phyloP scores from a whole-genome alignment of 2,888 invertebrate genomes.

The Polymixis flavicincta region DNA sequence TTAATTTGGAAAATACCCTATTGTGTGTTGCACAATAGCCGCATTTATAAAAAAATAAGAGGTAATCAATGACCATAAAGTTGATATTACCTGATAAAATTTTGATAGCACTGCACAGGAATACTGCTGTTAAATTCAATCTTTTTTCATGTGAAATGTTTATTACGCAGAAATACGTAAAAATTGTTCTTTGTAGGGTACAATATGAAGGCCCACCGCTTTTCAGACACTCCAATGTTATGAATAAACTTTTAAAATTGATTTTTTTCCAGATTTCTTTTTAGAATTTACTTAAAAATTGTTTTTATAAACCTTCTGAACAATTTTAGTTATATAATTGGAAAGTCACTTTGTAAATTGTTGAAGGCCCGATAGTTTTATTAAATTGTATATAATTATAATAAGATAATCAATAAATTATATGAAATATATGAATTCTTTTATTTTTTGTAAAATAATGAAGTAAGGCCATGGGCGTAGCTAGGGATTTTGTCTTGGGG shows the following conservation, averaged over 20 bases:
- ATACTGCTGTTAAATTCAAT: neutral
- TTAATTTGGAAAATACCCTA: too few relatives aligned
- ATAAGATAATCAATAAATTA: constrained; percentile 66
- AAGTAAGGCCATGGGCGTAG: too few relatives aligned
- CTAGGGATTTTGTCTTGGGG: too few relatives aligned
- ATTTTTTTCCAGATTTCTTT: neutral
- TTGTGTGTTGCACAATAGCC: neutral
- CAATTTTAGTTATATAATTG: too few relatives aligned
- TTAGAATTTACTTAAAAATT: neutral
- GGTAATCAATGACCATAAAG: neutral
- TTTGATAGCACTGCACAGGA: neutral
- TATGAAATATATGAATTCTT: constrained; percentile 41
- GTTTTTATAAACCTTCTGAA: neutral
- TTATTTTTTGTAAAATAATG: neutral
- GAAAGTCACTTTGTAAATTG: constrained; percentile 36
- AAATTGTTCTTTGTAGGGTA: neutral
- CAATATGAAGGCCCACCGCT: neutral
- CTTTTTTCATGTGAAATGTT: neutral
- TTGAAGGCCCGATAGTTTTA: constrained; percentile 42
- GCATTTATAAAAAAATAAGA: constrained; percentile 7
- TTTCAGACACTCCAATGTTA: neutral
- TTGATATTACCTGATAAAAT: neutral
- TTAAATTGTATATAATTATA: constrained; percentile 63
- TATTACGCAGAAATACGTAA: neutral
- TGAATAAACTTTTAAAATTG: constrained; percentile 17